Evolutionary conservation across 2,797 vertebrate genomes (phyloP).

Genomic region (Melanotaenia nigrans): DNA sequence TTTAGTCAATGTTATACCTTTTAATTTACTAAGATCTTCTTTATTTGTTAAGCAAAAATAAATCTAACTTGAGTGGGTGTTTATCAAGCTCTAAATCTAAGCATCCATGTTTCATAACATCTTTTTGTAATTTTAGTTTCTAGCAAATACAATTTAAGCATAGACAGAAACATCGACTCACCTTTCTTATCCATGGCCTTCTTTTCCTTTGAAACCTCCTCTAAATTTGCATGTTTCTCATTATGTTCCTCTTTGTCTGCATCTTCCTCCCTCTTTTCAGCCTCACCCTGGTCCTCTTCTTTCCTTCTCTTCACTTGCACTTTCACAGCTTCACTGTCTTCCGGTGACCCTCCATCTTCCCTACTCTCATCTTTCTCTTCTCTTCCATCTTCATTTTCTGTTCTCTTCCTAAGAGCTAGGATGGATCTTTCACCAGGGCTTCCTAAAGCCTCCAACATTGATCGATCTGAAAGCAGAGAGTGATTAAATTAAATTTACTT

Average conservation of each 20-base stretch:
- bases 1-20: slow-evolving; percentile 4
- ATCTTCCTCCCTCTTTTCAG: slow-evolving; percentile 45
- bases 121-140: not conserved
- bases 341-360: slow-evolving; percentile 57
- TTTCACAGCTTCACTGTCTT: slow-evolving; percentile 36
- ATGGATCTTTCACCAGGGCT: slow-evolving; percentile 74
- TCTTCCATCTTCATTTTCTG: slow-evolving; percentile 36
- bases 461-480: slow-evolving; percentile 72
- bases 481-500: slow-evolving; percentile 40
- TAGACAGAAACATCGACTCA: slow-evolving; percentile 21
- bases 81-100: slow-evolving; percentile 13
- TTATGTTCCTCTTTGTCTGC: slow-evolving; percentile 57
- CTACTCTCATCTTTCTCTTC: slow-evolving; percentile 38
- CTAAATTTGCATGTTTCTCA: slow-evolving; percentile 59
- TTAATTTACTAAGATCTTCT: slow-evolving; percentile 25
- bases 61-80: not conserved
- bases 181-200: slow-evolving; percentile 59
- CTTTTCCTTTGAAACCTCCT: slow-evolving; percentile 49
- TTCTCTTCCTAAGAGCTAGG: slow-evolving; percentile 61
- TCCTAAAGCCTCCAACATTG: slow-evolving; percentile 78
- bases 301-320: slow-evolving; percentile 42
- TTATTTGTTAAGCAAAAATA: slow-evolving; percentile 17
- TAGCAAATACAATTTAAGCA: not conserved
- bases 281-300: slow-evolving; percentile 21
- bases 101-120: not conserved